Evolutionary conservation across 2,113 vertebrate species (phyloP).

Genomic region (Amphiprion percula): DNA sequence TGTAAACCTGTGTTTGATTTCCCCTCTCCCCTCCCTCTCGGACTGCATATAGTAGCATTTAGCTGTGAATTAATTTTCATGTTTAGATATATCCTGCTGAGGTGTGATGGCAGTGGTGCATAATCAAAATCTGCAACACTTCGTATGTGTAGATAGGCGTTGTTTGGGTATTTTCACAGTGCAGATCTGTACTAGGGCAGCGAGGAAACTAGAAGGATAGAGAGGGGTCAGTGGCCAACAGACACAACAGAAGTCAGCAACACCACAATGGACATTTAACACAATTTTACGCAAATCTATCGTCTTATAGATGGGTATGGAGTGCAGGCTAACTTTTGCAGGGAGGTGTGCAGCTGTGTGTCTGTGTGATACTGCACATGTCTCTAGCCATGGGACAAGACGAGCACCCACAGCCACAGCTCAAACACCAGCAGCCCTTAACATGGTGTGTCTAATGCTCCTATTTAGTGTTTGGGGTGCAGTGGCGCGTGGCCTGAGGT

Average conservation of each 20-base stretch:
- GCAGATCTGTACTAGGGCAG: constrained; percentile 57
- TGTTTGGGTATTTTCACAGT: constrained; percentile 79
- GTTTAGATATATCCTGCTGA: constrained; percentile 86
- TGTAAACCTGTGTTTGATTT: constrained; percentile 82
- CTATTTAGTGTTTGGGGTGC: constrained; percentile 86
- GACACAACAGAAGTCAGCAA: constrained; percentile 57
- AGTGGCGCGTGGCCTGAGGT: constrained; percentile 82
- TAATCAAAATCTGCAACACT: constrained; percentile 82
- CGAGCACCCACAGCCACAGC: constrained; percentile 80
- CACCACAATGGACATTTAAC: constrained; percentile 57
- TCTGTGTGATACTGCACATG: constrained; percentile 65
- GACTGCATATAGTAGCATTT: constrained; percentile 84
- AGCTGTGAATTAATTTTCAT: constrained; percentile 86
- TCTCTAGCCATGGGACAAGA: constrained; percentile 76
- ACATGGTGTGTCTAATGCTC: constrained; percentile 87
- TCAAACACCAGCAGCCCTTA: constrained; percentile 84
- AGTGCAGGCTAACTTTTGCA: constrained; percentile 67
- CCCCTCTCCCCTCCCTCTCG: constrained; percentile 57
- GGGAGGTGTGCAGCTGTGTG: constrained; percentile 65
- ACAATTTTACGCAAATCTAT: constrained; percentile 71
- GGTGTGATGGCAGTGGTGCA: constrained; percentile 80
- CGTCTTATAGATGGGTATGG: constrained; percentile 39
- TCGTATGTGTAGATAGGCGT: constrained; percentile 77
- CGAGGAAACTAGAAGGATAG: constrained; percentile 40
- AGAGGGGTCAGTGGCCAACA: constrained; percentile 52